Evolutionary conservation across 2,797 vertebrate genomes (phyloP).

Genomic region (Okamejei kenojei): DNA sequence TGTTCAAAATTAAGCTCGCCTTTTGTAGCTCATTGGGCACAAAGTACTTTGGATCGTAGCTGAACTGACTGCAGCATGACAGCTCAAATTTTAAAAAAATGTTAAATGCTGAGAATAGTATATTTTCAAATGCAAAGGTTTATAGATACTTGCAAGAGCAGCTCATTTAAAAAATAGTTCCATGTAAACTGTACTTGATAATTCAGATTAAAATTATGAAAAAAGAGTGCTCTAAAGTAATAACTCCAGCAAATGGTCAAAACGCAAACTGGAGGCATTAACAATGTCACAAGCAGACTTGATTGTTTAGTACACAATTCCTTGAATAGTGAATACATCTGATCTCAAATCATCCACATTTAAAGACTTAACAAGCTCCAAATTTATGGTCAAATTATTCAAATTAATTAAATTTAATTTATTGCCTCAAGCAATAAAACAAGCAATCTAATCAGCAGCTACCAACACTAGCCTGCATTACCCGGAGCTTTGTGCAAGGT

Average conservation of each 20-base stretch:
- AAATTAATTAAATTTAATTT: slow-evolving; percentile 17
- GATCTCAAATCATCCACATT: neutral
- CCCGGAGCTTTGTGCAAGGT: neutral
- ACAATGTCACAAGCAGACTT: neutral
- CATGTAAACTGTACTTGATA: too few relatives aligned
- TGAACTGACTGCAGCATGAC: neutral
- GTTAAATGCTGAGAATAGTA: neutral
- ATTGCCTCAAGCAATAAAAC: neutral
- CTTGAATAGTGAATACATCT: too few relatives aligned
- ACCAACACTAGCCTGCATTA: neutral
- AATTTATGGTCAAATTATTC: neutral
- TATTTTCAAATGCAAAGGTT: neutral
- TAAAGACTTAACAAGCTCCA: neutral
- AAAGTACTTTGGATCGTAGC: neutral
- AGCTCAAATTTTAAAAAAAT: neutral
- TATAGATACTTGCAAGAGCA: too few relatives aligned
- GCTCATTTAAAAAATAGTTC: too few relatives aligned
- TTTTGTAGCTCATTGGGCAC: too few relatives aligned
- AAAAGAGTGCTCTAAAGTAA: neutral
- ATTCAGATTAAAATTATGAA: too few relatives aligned
- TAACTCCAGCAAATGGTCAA: neutral
- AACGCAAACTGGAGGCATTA: neutral
- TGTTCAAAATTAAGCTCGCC: neutral
- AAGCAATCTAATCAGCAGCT: neutral
- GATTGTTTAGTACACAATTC: neutral